Evolutionary conservation across 2,797 vertebrate species (phyloP).

Genomic region (Uromys caudimaculatus): DNA sequence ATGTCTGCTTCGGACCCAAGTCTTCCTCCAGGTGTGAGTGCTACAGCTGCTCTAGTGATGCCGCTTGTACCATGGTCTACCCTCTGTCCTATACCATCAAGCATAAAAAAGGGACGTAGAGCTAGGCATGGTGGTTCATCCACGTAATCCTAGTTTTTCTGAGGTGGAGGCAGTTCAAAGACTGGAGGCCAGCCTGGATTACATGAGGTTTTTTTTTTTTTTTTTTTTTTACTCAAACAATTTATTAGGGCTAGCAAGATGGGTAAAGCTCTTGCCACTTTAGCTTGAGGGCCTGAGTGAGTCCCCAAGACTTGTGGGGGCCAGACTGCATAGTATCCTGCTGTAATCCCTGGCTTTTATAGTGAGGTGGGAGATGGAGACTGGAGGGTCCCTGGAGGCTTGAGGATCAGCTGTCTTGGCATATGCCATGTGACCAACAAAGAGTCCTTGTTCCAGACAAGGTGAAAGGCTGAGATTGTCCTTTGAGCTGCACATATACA

Average conservation of each 20-base stretch:
- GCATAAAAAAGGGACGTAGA: neutral
- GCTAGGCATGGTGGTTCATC: neutral
- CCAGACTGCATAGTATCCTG: neutral
- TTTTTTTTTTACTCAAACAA: neutral
- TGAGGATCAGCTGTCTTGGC: neutral
- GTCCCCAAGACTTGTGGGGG: neutral
- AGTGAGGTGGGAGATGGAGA: neutral
- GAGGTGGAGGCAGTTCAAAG: neutral
- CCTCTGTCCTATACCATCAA: neutral
- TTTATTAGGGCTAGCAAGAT: neutral
- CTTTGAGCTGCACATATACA: neutral
- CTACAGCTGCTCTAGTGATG: fast-evolving
- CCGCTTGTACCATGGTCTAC: fast-evolving
- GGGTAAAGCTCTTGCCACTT: no score
- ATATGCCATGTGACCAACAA: neutral
- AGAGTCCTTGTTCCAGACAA: neutral
- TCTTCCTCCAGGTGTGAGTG: neutral
- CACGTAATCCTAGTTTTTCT: neutral
- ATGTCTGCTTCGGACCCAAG: neutral
- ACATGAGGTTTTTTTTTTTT: neutral
- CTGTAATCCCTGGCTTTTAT: neutral
- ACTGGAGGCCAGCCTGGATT: neutral
- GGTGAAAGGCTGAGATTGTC: neutral
- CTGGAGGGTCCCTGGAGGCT: no score
- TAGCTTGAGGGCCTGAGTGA: no score